Evolutionary conservation across 64 coral and sea anemone genomes (phyloP).

Genomic region (Pachyseris speciosa): DNA sequence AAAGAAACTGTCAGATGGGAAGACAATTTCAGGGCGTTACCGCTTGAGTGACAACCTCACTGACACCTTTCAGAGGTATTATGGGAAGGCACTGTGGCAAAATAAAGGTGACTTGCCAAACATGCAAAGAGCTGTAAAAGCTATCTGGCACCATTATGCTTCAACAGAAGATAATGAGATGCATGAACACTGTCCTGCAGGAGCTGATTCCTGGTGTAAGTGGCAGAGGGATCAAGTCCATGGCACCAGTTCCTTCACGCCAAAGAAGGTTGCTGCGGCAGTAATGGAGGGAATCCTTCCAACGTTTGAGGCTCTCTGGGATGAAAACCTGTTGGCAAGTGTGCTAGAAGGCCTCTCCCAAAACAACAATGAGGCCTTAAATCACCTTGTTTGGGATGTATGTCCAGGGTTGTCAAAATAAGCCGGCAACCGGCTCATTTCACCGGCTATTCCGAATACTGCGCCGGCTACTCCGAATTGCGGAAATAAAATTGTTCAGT

Average conservation of each 20-base stretch:
- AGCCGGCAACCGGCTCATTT: too few relatives aligned
- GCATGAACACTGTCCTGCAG: slow-evolving; percentile 1
- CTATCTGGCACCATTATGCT: too few relatives aligned
- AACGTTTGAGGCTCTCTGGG: not conserved
- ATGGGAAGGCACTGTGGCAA: not conserved
- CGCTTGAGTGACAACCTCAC: slow-evolving; percentile 37
- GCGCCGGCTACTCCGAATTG: too few relatives aligned
- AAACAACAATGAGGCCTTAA: slow-evolving; percentile 48
- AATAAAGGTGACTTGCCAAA: not conserved
- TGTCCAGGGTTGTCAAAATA: too few relatives aligned
- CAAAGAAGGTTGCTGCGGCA: slow-evolving; percentile 53
- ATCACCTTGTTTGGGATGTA: too few relatives aligned
- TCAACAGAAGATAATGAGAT: slow-evolving; percentile 1
- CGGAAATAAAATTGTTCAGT: too few relatives aligned
- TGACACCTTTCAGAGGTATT: slow-evolving; percentile 49
- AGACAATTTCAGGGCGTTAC: not conserved
- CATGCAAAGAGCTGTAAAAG: too few relatives aligned
- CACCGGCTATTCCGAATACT: too few relatives aligned
- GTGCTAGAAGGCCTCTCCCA: slow-evolving; percentile 22
- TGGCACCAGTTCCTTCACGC: slow-evolving; percentile 11
- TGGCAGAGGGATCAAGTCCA: slow-evolving; percentile 39
- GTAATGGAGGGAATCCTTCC: slow-evolving; percentile 2
- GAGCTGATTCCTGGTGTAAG: slow-evolving; percentile 30
- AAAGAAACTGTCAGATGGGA: slow-evolving; percentile 21
- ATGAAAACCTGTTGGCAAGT: not conserved